Base-by-base conservation (phyloP, 2,797 vertebrate genomes). In the Meriones psammophilus region DNA sequence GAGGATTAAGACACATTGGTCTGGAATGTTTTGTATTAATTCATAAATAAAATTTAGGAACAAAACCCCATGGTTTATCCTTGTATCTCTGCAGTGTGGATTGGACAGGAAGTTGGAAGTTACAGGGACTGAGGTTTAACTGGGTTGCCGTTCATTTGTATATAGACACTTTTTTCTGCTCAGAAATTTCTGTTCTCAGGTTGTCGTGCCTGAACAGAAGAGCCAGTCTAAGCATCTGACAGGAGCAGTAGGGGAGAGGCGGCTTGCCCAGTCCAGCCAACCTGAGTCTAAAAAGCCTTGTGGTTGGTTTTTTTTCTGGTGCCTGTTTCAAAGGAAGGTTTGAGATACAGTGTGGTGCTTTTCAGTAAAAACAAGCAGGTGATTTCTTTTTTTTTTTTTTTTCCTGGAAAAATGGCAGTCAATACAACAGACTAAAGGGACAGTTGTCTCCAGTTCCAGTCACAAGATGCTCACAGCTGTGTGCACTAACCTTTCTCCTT, bases 1-100 rank as follows among this genome's bases (percentile, higher is more conserved):
- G 99, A 99, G 97, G 99, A 99, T 99, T 99, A 99, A 99, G 97
- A 93, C 64, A 74, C 92, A 15, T 64, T 39, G 74, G 92, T 91
- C 96, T 91, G 97, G 97, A 15, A 91, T 74, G 87, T 98, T 99
- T 99, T 99, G 98, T 98, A 99, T 97, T 97, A 97, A 95, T 97
- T 96, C 94, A 97, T 98, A 56, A 99, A 99, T 99, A 99, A 99
- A 99, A 98, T 89, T 54, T 97, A 88, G 92, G 87, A 97, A 97
- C 94, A 54, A 92, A 91, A 96, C 50, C 89, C 77, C 14, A 30
- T 73, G 89, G 81, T 71, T 91, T 96, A 85, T 97, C 95, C 97
- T 97, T 97, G 68, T 97, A 78, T 97, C 92, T 96, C 95, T 97
- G 69, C 94, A 94, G 84, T 84, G 73, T 86, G 95, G 90, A 71